Conservation (phyloP, 1,140 invertebrate species). For the Radopholus similis region DNA sequence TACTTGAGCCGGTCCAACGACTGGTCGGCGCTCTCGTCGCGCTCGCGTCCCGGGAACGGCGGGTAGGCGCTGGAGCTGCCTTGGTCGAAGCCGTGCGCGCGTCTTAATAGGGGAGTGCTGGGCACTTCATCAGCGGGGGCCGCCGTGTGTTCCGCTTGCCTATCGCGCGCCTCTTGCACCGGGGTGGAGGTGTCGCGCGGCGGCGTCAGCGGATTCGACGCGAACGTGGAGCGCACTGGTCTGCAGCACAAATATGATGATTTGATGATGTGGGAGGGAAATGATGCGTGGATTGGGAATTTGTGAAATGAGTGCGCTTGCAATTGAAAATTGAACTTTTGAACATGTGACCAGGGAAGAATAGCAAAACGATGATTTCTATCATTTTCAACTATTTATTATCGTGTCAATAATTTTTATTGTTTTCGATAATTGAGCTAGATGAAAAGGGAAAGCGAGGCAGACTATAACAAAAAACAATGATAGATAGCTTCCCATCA, state of each 20-base stretch:
- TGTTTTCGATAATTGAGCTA: too few species aligned
- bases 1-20: neutral
- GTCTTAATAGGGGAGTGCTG: conserved; percentile 12
- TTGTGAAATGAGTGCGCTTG: too few species aligned
- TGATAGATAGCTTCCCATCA: too few species aligned
- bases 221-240: conserved; percentile 49
- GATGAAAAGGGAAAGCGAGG: too few species aligned
- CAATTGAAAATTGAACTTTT: too few species aligned
- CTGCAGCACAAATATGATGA: too few species aligned
- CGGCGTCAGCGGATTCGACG: conserved; percentile 59
- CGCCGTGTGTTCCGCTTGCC: neutral
- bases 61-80: conserved; percentile 6
- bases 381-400: too few species aligned
- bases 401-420: too few species aligned
- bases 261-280: too few species aligned
- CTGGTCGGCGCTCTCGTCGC: neutral
- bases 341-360: too few species aligned
- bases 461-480: too few species aligned
- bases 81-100: conserved; percentile 21
- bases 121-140: neutral
- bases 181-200: conserved; percentile 58
- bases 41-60: conserved; percentile 11
- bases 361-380: too few species aligned
- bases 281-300: neutral
- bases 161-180: conserved; percentile 28